Evolutionary conservation across 2,797 vertebrate species (phyloP).

Genomic region (Epinephelus awoara): DNA sequence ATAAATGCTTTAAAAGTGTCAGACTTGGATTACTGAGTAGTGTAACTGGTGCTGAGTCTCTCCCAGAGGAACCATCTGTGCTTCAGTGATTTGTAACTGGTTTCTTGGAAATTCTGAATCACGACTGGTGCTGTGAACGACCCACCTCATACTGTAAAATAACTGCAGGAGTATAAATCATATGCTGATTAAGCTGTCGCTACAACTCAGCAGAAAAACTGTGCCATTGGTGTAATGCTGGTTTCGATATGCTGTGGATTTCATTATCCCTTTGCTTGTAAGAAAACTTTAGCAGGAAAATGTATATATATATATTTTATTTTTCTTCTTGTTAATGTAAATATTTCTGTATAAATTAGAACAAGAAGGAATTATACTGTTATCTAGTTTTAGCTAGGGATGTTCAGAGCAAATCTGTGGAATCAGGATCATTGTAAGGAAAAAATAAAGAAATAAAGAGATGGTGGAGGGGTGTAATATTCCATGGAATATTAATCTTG

Average conservation of each 20-base stretch:
- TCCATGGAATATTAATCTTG: too few species aligned
- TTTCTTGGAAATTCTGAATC: conserved; percentile 19
- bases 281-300: not conserved
- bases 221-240: not conserved
- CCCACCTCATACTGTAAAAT: not conserved
- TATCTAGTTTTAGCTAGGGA: not conserved
- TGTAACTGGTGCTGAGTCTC: not conserved
- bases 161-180: not conserved
- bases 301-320: too few species aligned
- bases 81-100: conserved; percentile 15
- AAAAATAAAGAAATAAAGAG: too few species aligned
- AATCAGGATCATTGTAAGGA: not conserved
- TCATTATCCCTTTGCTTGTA: not conserved
- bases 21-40: not conserved
- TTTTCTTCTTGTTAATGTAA: not conserved
- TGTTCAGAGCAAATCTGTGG: not conserved
- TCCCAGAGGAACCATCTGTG: conserved; percentile 15
- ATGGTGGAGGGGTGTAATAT: too few species aligned
- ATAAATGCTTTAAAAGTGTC: not conserved
- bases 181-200: not conserved
- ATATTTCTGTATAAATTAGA: not conserved
- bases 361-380: not conserved
- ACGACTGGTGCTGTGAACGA: not conserved
- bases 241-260: too few species aligned
- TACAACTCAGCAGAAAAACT: not conserved